Percentiles rank a stretch among this genome's conserved stretches.
phyloP scores from a whole-genome alignment of 2,888 invertebrate genomes.

The Seira ritae region DNA sequence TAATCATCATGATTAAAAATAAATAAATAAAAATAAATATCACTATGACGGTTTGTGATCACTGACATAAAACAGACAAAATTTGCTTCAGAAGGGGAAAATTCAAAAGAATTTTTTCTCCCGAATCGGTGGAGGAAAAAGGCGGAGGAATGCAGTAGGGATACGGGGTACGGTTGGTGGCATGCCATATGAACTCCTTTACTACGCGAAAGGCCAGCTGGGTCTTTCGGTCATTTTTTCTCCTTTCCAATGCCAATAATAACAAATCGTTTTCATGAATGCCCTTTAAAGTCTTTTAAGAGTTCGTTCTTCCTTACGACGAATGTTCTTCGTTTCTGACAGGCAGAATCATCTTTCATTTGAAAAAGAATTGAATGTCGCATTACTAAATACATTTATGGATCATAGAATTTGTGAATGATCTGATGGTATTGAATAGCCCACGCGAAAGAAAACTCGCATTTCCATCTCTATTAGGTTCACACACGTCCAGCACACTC shows the following conservation, averaged over 20 bases:
- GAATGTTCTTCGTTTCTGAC: constrained; percentile 46
- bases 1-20: too few species aligned
- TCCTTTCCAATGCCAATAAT: constrained; percentile 36
- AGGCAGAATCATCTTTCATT: constrained; percentile 52
- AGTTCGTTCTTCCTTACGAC: constrained; percentile 25
- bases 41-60: too few species aligned
- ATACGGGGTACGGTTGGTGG: background rate
- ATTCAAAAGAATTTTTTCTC: constrained; percentile 7
- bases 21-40: too few species aligned
- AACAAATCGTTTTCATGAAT: constrained; percentile 42
- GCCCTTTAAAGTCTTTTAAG: constrained; percentile 6
- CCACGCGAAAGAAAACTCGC: background rate
- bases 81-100: constrained; percentile 31
- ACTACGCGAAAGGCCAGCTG: constrained; percentile 39
- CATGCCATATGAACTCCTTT: constrained; percentile 45
- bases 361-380: constrained; percentile 11
- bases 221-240: constrained; percentile 44
- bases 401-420: constrained; percentile 8
- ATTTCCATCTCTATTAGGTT: background rate
- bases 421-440: background rate
- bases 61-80: constrained; percentile 26
- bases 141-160: constrained; percentile 38
- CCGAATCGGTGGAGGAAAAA: background rate
- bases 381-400: constrained; percentile 13
- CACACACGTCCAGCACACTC: constrained; percentile 42